These are phyloP conservation scores for Hydrolagus affinis DNA, from an alignment of 2,113 vertebrate genomes.

Conservation along the genomic window DNA sequence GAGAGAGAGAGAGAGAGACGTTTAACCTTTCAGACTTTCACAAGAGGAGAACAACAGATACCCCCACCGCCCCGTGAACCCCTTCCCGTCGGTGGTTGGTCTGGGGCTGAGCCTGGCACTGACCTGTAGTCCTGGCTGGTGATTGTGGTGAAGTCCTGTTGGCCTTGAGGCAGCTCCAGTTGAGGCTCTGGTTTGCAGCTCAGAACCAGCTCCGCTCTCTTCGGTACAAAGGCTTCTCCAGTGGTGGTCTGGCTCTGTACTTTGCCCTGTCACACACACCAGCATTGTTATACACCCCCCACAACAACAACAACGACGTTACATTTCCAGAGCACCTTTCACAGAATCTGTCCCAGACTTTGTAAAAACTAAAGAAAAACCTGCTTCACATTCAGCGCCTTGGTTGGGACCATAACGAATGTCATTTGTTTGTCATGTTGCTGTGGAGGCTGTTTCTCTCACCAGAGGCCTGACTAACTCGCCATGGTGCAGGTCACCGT, in stretches of 20 bases:
- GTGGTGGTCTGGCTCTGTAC: slow-evolving; percentile 35
- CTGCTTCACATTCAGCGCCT: too few species aligned
- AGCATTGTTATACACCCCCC: neutral
- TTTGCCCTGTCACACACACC: slow-evolving; percentile 32
- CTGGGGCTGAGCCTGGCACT: neutral
- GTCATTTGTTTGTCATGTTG: too few species aligned
- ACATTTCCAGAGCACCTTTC: too few species aligned
- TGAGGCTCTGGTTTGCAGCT: slow-evolving; percentile 36
- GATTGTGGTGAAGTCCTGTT: slow-evolving; percentile 34
- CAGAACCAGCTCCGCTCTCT: slow-evolving; percentile 36
- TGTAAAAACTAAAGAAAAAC: too few species aligned
- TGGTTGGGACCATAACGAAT: too few species aligned
- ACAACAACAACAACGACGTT: too few species aligned
- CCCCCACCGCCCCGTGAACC: too few species aligned
- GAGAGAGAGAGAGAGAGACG: neutral
- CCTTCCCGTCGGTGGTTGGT: too few species aligned
- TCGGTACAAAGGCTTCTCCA: slow-evolving; percentile 35
- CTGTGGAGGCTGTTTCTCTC: too few species aligned
- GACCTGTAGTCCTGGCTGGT: slow-evolving; percentile 37
- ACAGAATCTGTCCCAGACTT: too few species aligned
- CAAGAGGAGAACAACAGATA: neutral
- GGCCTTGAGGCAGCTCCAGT: slow-evolving; percentile 3
- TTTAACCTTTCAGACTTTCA: neutral
- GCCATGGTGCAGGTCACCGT: too few species aligned
- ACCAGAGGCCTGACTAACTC: too few species aligned